Evolutionary conservation across 2,797 vertebrate genomes (phyloP).

Genomic region (Columba guinea): DNA sequence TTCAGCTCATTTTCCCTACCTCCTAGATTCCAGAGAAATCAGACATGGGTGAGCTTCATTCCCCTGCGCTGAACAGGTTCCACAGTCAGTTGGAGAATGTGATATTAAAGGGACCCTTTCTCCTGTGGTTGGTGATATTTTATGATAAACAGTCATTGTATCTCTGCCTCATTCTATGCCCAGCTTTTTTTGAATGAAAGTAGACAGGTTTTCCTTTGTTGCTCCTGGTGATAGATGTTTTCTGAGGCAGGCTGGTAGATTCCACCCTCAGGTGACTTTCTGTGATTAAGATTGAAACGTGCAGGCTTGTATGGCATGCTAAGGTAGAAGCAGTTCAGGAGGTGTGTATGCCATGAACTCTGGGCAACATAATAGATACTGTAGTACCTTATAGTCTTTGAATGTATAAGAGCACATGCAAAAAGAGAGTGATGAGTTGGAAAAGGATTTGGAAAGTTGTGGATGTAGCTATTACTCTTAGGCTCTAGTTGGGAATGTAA

Average conservation of each 20-base stretch:
- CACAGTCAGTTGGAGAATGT: background rate
- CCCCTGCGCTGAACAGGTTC: background rate
- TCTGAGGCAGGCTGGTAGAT: background rate
- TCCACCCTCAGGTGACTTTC: background rate
- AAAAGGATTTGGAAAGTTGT: background rate
- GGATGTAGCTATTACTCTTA: background rate
- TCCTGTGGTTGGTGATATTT: background rate
- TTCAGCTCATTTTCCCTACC: background rate
- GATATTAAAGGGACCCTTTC: background rate
- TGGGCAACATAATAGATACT: background rate
- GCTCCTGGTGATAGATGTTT: background rate
- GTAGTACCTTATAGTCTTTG: background rate
- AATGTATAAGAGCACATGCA: background rate
- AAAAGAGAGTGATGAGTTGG: background rate
- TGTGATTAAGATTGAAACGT: background rate
- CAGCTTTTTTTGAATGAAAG: background rate
- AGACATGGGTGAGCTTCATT: rapidly evolving
- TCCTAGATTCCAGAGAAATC: background rate
- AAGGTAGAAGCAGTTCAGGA: background rate
- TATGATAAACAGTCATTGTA: background rate
- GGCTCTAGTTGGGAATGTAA: background rate
- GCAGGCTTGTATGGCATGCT: background rate
- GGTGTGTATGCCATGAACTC: background rate
- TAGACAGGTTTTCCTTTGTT: background rate
- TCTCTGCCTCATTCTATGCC: background rate